Evolutionary conservation across 2,113 vertebrate genomes (phyloP), one percentile per base, ranked within the genome.

Genomic region (Platysternon megacephalum): DNA sequence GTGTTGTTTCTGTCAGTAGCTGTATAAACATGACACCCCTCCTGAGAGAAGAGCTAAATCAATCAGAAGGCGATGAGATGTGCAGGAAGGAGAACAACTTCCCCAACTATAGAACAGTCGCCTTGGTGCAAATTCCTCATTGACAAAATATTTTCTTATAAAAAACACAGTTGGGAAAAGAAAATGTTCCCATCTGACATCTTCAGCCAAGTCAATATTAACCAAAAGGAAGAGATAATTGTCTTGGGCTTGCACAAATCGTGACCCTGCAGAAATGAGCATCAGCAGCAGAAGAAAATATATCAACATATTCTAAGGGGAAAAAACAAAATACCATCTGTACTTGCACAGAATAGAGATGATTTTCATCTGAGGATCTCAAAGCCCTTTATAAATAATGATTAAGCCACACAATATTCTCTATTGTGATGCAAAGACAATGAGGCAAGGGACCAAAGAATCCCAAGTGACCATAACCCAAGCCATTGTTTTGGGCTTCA

Each of bases 401-500:
- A 11, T 24, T 55, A 2, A 68, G 28, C 55, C 0, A 0, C 78
- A 32, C 2, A 0, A 21, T 82, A 26, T 7, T n/a, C 65, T 53
- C 52, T 22, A 1, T 44, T 56, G 22, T 0, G 12, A 82, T 1
- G 55, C 35, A 28, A 1, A 1, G 55, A 49, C 22, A 49, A 82
- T 0, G 14, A 65, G 76, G 44, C 16, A 51, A 49, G 3, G 48
- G 55, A 32, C 16, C 9, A 13, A 79, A 78, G 55, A 42, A 29
- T 11, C 53, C 1, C 9, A 7, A 51, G 82, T 1, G 53, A 68
- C 55, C 85, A 55, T 49, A 29, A 16, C 0, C 32, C 2, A 29
- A 8, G 39, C 8, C 65, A 2, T 12, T 42, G n/a, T 32, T 46
- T n/a, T 0, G 1, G 29, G 39, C 21, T 55, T 11, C 61, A 13